These are phyloP conservation scores for Limnephilus rhombicus DNA, from an alignment of 2,888 invertebrate genomes.

Conservation along the genomic window DNA sequence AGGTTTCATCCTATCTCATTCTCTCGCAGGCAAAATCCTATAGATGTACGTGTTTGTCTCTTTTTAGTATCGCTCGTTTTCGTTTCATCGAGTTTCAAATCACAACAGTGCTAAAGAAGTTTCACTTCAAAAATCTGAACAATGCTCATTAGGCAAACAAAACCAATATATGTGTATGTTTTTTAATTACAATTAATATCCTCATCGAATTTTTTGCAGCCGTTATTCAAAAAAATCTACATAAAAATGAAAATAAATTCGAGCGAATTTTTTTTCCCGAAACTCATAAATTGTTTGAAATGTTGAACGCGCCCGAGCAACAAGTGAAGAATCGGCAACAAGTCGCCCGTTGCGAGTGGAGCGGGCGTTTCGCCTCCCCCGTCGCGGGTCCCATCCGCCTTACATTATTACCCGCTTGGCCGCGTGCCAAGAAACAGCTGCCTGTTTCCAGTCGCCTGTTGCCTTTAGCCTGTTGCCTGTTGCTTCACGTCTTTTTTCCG, in stretches of 20 bases:
- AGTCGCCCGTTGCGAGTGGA: slow-evolving; percentile 68
- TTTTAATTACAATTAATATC: too few relatives aligned
- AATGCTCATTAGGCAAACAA: too few relatives aligned
- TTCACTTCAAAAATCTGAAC: too few relatives aligned
- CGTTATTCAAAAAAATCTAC: background rate
- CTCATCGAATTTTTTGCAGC: background rate
- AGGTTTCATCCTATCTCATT: too few relatives aligned
- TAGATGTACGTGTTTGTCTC: too few relatives aligned
- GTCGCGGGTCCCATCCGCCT: slow-evolving; percentile 36
- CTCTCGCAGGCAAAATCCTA: too few relatives aligned
- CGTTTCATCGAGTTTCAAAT: too few relatives aligned
- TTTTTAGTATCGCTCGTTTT: too few relatives aligned
- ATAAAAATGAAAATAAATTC: too few relatives aligned
- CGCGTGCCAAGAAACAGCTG: slow-evolving; percentile 23
- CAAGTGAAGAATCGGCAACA: slow-evolving; percentile 66
- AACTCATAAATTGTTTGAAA: background rate
- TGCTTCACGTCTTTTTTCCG: slow-evolving; percentile 68
- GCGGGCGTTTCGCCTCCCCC: slow-evolving; percentile 54
- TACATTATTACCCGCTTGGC: slow-evolving; percentile 41
- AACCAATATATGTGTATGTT: too few relatives aligned
- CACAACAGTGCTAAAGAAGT: too few relatives aligned
- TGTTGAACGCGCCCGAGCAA: slow-evolving; percentile 63
- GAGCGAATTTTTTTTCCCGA: background rate
- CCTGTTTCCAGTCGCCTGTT: slow-evolving; percentile 64
- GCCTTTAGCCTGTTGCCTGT: slow-evolving; percentile 67